Percentiles rank a stretch among this genome's conserved stretches.
Evolutionary conservation across 2,888 invertebrate genomes (phyloP).

Genomic region (Parthenolecanium corni): DNA sequence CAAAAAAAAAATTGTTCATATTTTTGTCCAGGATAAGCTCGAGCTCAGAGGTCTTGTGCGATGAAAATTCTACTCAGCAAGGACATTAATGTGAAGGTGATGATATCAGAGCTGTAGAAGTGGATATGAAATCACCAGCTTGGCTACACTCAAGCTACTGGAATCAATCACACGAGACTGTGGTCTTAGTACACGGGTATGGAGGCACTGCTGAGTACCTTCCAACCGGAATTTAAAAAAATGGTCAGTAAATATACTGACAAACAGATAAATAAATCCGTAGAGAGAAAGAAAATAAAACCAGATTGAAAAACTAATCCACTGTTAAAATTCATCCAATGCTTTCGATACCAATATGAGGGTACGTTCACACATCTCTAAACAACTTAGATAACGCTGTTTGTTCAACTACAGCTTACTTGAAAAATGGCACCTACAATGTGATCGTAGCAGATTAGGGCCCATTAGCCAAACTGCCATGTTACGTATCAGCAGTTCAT

Average conservation of each 20-base stretch:
- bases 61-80: not conserved
- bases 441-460: slow-evolving; percentile 70
- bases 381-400: too few relatives aligned
- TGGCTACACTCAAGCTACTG: slow-evolving; percentile 61
- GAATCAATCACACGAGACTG: slow-evolving; percentile 56
- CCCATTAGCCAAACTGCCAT: slow-evolving; percentile 54
- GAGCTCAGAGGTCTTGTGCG: not conserved
- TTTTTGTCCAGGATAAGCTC: not conserved
- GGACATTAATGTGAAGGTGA: not conserved
- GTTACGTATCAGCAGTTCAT: slow-evolving; percentile 60
- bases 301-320: too few relatives aligned
- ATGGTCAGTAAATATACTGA: too few relatives aligned
- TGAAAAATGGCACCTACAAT: slow-evolving; percentile 61
- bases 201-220: slow-evolving; percentile 57
- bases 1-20: too few relatives aligned
- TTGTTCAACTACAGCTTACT: slow-evolving; percentile 47
- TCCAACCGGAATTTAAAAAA: slow-evolving; percentile 59
- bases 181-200: slow-evolving; percentile 62
- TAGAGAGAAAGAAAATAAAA: too few relatives aligned
- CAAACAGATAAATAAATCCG: too few relatives aligned
- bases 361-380: too few relatives aligned
- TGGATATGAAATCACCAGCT: slow-evolving; percentile 51
- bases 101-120: not conserved
- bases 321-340: too few relatives aligned
- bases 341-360: too few relatives aligned